Percentiles rank a stretch among this genome's conserved stretches.
phyloP scores from a whole-genome alignment of 1,140 invertebrate genomes.

The Cherax quadricarinatus region DNA sequence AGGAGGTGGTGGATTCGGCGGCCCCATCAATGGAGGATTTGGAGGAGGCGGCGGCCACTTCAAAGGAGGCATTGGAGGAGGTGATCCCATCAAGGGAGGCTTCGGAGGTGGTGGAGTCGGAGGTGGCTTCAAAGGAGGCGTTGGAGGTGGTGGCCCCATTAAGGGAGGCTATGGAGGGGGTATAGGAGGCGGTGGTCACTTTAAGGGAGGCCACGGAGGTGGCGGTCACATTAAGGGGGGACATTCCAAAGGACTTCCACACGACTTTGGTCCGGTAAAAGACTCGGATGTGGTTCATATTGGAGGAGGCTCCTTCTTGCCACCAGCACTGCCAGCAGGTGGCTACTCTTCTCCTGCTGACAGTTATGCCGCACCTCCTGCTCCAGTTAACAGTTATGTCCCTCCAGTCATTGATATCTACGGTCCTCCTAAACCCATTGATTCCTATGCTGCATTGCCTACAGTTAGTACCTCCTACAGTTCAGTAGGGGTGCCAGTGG shows the following conservation, averaged over 20 bases:
- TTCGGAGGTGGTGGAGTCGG: slow-evolving; percentile 14
- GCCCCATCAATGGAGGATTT: background rate
- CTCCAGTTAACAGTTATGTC: background rate
- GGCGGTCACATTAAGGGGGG: slow-evolving; percentile 29
- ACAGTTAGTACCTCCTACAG: background rate
- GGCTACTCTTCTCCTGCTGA: background rate
- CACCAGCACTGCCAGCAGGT: background rate
- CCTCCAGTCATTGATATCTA: background rate
- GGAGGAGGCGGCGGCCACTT: background rate
- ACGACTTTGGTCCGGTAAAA: slow-evolving; percentile 69
- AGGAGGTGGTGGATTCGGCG: background rate
- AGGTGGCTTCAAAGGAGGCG: slow-evolving; percentile 12
- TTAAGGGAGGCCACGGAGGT: slow-evolving; percentile 8
- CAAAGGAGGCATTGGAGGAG: slow-evolving; percentile 6
- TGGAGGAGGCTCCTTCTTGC: slow-evolving; percentile 14
- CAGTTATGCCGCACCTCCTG: background rate
- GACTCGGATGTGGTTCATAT: slow-evolving; percentile 43
- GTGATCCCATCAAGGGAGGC: background rate
- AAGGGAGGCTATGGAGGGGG: slow-evolving; percentile 14
- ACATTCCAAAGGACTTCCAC: slow-evolving; percentile 48
- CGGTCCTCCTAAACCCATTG: background rate
- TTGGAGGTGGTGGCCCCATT: slow-evolving; percentile 26
- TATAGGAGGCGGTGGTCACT: background rate
- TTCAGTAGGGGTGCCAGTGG: background rate
- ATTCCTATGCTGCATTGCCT: background rate